phyloP scores from a whole-genome alignment of 2,113 vertebrate species.

The Maylandia zebra region DNA sequence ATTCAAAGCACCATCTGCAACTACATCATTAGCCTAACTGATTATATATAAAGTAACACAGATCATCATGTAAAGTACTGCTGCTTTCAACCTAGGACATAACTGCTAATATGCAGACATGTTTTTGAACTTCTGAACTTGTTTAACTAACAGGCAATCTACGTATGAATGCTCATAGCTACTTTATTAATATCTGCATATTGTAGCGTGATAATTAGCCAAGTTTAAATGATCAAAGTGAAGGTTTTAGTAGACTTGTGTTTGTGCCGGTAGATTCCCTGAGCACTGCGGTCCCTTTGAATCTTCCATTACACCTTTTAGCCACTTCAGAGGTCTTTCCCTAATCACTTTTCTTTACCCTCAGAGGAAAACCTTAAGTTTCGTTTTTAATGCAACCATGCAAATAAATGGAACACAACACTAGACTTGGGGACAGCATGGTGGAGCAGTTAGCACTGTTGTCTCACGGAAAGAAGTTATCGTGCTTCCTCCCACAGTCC shows the following conservation, averaged over 20 bases:
- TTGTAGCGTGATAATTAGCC: not conserved
- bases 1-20: not conserved
- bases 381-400: not conserved
- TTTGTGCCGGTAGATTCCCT: not conserved
- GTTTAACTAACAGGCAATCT: not conserved
- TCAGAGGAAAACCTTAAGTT: not conserved
- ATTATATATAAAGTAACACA: not conserved
- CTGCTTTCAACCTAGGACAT: not conserved
- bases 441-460: not conserved
- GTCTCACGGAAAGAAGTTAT: not conserved
- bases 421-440: not conserved
- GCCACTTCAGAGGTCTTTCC: not conserved
- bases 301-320: not conserved
- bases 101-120: not conserved
- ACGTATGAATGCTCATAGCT: fast-evolving
- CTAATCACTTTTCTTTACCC: not conserved
- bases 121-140: not conserved
- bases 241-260: not conserved
- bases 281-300: not conserved
- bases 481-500: not conserved
- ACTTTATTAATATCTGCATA: not conserved
- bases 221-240: not conserved
- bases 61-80: not conserved
- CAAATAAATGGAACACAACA: not conserved
- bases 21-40: not conserved